Base-by-base conservation (phyloP, 2,797 vertebrate genomes). In the Chrysocyon brachyurus region DNA sequence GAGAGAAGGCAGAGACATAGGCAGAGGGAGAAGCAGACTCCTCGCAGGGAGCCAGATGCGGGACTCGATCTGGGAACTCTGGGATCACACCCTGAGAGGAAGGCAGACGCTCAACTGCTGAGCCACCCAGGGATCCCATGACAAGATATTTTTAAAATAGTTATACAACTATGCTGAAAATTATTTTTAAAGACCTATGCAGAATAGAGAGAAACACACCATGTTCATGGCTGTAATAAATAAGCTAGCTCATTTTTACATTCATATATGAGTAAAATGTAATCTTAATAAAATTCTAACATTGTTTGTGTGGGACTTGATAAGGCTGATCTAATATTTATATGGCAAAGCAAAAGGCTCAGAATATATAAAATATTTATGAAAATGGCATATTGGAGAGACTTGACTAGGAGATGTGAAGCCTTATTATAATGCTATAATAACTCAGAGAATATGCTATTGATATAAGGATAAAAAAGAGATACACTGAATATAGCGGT, bases 341-440 rank as follows among this genome's bases (percentile, higher is more conserved):
- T 77, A 28, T 75, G 16, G 46, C 40, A 96, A 92, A 75, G 33
- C 11, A 85, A 85, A 92, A 12, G 57, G 14, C 22, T 94, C 16
- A 72, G 52, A 79, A 54, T 59, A 59, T n/a, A n/a, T 31, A 59
- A 94, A 88, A 78, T 91, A 52, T 40, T 97, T 28, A 73, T 79
- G 11, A 46, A 85, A 92, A 61, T 79, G 64, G 9, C n/a, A 31
- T 54, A 31, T 19, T 63, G 26, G 28, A 63, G 26, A 84, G 22
- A 46, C 0, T 7, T 77, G 14, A 8, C 12, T 75, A 68, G 2
- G 4, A 70, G 33, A 49, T 54, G 12, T 19, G 26, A 91, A 72
- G 2, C 5, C 4, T 56, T 86, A 46, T 59, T 72, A 78, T 28
- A 78, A 91, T 66, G 12, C 19, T 40, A 0, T 24, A 52, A 26